A percentile compares a stretch with the other conserved stretches of the same genome.
These are phyloP conservation scores for Cebus imitator DNA, from an alignment of 2,113 vertebrate genomes.

Conservation along the genomic window DNA sequence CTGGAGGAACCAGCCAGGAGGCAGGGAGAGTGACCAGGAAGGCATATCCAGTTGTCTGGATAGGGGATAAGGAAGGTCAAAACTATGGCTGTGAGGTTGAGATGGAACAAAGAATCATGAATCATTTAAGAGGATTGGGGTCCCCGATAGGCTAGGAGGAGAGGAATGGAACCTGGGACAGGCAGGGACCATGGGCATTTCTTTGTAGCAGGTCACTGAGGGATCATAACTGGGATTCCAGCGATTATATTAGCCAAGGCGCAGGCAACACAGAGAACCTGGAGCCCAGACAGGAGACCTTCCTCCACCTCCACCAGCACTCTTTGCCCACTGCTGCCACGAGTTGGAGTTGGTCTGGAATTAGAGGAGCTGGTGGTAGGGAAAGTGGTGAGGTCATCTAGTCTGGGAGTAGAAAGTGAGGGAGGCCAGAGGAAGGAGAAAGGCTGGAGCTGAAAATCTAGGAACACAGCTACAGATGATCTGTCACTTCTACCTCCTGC, in stretches of 20 bases:
- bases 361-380: no score
- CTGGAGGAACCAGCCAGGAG: neutral
- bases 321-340: neutral
- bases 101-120: neutral
- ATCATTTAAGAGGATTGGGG: neutral
- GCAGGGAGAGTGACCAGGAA: neutral
- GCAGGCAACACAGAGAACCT: neutral
- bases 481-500: neutral
- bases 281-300: neutral
- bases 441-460: neutral
- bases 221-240: neutral
- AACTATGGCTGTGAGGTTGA: neutral
- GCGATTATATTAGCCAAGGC: neutral
- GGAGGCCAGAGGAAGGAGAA: neutral
- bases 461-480: neutral
- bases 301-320: neutral
- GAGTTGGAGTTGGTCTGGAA: neutral
- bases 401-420: neutral
- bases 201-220: neutral
- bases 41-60: neutral
- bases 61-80: neutral
- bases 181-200: neutral
- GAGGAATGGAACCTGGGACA: neutral
- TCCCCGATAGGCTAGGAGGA: neutral
- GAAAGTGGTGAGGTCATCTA: neutral